A percentile compares a stretch with the other conserved stretches of the same genome.
Conservation (phyloP, 2,888 invertebrate genomes). For the Morpho deidamia region DNA sequence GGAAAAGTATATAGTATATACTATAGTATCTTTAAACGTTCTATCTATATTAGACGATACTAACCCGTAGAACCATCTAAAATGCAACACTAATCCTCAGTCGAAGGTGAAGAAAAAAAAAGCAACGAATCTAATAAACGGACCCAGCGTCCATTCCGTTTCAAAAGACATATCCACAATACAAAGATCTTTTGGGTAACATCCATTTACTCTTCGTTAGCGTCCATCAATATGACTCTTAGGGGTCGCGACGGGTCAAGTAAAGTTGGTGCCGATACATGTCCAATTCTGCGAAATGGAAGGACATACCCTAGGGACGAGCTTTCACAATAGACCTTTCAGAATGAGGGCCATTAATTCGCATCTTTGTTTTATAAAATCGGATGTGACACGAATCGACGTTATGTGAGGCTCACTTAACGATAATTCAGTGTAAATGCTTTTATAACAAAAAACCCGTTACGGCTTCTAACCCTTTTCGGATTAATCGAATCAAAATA, state of each 20-base stretch:
- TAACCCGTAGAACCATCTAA: conserved; percentile 53
- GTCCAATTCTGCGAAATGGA: conserved; percentile 74
- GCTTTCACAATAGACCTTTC: conserved; percentile 70
- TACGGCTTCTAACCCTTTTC: conserved; percentile 23
- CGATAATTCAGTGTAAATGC: conserved; percentile 49
- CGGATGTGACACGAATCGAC: conserved; percentile 67
- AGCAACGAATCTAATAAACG: conserved; percentile 74
- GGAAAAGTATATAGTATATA: too few species aligned
- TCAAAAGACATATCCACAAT: conserved; percentile 56
- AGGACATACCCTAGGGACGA: conserved; percentile 66
- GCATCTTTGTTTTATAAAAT: conserved; percentile 75
- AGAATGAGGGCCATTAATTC: conserved; percentile 74
- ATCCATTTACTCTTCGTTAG: conserved; percentile 40
- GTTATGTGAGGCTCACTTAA: conserved; percentile 59
- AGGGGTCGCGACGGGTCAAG: conserved; percentile 44
- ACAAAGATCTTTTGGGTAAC: conserved; percentile 45
- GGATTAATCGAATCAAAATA: conserved; percentile 28
- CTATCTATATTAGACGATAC: conserved; percentile 41
- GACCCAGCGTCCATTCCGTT: conserved; percentile 67
- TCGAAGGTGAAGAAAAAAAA: conserved; percentile 70
- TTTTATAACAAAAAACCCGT: conserved; percentile 22
- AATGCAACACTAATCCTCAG: conserved; percentile 65
- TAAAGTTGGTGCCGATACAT: conserved; percentile 53
- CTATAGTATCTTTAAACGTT: conserved; percentile 19
- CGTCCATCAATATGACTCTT: conserved; percentile 45